phyloP scores from a whole-genome alignment of 2,888 invertebrate genomes.

The Noctua janthina region DNA sequence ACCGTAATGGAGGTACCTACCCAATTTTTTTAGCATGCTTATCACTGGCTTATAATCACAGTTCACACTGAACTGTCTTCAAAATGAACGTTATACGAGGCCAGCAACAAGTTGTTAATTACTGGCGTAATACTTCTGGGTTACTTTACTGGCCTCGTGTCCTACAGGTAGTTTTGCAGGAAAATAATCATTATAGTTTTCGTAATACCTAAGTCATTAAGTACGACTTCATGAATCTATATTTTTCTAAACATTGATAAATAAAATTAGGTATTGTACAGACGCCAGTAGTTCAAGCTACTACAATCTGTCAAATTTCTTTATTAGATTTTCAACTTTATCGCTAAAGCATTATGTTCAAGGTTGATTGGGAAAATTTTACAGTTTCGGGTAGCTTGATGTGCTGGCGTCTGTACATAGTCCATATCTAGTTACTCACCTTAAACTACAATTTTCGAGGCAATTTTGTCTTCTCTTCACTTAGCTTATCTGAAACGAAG shows the following conservation, averaged over 20 bases:
- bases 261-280: not conserved
- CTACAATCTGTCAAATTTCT: too few relatives aligned
- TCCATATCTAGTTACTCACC: slow-evolving; percentile 52
- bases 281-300: too few relatives aligned
- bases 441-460: slow-evolving; percentile 67
- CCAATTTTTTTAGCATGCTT: slow-evolving; percentile 13
- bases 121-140: slow-evolving; percentile 18
- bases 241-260: slow-evolving; percentile 9
- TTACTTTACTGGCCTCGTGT: slow-evolving; percentile 22
- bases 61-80: slow-evolving; percentile 24
- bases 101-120: slow-evolving; percentile 34
- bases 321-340: too few relatives aligned
- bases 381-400: too few relatives aligned
- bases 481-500: slow-evolving; percentile 69
- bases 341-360: too few relatives aligned
- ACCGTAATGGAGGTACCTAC: not conserved
- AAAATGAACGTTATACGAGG: slow-evolving; percentile 7
- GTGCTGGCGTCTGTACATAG: too few relatives aligned
- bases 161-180: slow-evolving; percentile 13
- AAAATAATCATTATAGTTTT: slow-evolving; percentile 40
- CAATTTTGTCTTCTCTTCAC: slow-evolving; percentile 61
- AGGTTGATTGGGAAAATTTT: too few relatives aligned
- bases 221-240: slow-evolving; percentile 3
- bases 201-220: slow-evolving; percentile 1
- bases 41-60: slow-evolving; percentile 29